phyloP scores from a whole-genome alignment of 2,888 invertebrate species.

The Drosophila barbarae region DNA sequence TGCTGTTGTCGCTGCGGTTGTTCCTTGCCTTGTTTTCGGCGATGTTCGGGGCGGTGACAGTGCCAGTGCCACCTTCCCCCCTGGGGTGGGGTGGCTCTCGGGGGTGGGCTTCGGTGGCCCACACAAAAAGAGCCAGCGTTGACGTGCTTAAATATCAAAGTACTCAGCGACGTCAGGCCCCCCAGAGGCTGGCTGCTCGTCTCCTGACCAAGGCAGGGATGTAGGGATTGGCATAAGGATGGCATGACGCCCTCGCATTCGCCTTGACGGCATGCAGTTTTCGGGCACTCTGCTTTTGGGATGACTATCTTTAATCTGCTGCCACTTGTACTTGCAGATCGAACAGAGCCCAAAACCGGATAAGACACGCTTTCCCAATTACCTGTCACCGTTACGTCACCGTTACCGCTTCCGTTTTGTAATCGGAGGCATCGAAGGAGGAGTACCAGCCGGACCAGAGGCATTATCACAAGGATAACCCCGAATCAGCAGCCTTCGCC shows the following conservation, averaged over 20 bases:
- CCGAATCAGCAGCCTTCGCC: conserved; percentile 69
- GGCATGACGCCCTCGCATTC: conserved; percentile 4
- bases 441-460: conserved; percentile 2
- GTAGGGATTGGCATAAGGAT: background rate
- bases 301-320: conserved; percentile 49
- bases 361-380: conserved; percentile 66
- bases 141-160: conserved; percentile 74
- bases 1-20: conserved; percentile 42
- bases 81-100: background rate
- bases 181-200: conserved; percentile 1
- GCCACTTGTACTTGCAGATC: conserved; percentile 60
- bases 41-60: conserved; percentile 17
- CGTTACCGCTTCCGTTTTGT: background rate
- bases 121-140: conserved; percentile 44
- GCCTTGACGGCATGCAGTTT: conserved; percentile 18
- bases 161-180: conserved; percentile 46
- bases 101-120: conserved; percentile 1
- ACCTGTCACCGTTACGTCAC: conserved; percentile 48
- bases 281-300: conserved; percentile 9
- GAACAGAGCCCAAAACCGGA: conserved; percentile 50
- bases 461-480: background rate
- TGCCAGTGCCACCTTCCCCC: conserved; percentile 1
- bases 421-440: background rate
- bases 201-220: background rate
- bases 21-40: conserved; percentile 38